Evolutionary conservation across 2,888 invertebrate species (phyloP), one percentile per base, ranked within the genome.

Genomic region (Limnephilus marmoratus): DNA sequence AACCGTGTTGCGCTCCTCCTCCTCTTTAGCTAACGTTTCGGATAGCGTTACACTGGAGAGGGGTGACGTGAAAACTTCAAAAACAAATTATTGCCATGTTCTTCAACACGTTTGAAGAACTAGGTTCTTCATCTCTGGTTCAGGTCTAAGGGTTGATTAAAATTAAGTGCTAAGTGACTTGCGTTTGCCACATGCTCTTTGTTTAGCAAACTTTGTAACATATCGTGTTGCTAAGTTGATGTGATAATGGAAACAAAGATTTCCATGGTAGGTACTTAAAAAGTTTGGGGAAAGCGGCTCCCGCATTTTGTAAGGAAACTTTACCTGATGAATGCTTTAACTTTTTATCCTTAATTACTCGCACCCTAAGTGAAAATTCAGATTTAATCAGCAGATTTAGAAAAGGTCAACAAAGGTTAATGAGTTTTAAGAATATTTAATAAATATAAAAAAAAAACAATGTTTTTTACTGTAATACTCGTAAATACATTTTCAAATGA

Each of bases 181-280:
- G 53, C 53, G 18, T 68, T 15, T 34, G 83, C 31, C 37, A 18
- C 37, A 37, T 18, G 34, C 83, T 13, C 37, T 34, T 83, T 83
- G 83, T 83, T 83, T 31, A 83, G 31, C 34, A 83, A 31, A 83
- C 18, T 31, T 83, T 68, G 53, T 68, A 68, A 68, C 53, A 68
- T 18, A 68, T 68, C 53, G 53, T 68, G 53, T 68, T 68, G 53
- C 53, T 68, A 18, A 68, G 53, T 68, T 68, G 53, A 68, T 68
- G 18, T 68, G 53, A 68, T 68, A 68, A 68, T 68, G 53, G 53
- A 68, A 68, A 68, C 53, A 68, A 68, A 68, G 53, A 68, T 68
- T 68, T 68, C 53, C 53, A 24, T 5, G 24, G 53, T 68, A 68
- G 49, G 49, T 49, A 49, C 49, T 24, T 68, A 18, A 68, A 68